Conservation (phyloP, 1,140 invertebrate species). For the Drepana arcuata region DNA sequence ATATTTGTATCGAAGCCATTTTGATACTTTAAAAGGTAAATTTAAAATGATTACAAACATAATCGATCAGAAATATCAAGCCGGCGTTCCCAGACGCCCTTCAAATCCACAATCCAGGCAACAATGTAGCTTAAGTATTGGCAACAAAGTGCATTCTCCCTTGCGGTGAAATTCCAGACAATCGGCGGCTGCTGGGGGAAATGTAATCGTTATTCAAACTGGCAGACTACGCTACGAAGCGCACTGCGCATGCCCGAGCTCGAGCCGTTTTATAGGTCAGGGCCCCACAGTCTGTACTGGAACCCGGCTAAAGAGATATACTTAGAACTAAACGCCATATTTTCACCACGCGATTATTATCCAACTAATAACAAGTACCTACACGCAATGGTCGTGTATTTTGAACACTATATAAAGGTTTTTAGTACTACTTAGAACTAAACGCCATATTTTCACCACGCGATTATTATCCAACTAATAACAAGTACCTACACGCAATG, state of each 20-base stretch:
- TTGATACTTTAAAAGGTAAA: no score
- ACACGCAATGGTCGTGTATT: no score
- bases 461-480: no score
- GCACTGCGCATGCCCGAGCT: conserved; percentile 50
- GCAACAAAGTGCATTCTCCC: conserved; percentile 27
- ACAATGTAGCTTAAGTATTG: no score
- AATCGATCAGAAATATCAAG: no score
- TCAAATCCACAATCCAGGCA: not conserved
- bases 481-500: no score
- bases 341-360: no score
- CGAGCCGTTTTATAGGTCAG: conserved; percentile 49
- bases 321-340: conserved; percentile 41
- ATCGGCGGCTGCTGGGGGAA: conserved; percentile 32
- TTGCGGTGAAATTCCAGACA: conserved; percentile 42
- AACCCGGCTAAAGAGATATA: conserved; percentile 37
- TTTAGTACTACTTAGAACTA: conserved; percentile 47
- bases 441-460: no score
- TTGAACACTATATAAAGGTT: no score
- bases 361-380: no score
- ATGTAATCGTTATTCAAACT: conserved; percentile 61
- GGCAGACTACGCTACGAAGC: conserved; percentile 43
- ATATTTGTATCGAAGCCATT: no score
- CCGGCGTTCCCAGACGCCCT: not conserved
- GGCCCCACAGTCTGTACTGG: conserved; percentile 53
- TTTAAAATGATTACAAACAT: no score